Base-by-base conservation (phyloP, 53 echinoderm and acorn worm species). In the Paracentrotus lividus region DNA sequence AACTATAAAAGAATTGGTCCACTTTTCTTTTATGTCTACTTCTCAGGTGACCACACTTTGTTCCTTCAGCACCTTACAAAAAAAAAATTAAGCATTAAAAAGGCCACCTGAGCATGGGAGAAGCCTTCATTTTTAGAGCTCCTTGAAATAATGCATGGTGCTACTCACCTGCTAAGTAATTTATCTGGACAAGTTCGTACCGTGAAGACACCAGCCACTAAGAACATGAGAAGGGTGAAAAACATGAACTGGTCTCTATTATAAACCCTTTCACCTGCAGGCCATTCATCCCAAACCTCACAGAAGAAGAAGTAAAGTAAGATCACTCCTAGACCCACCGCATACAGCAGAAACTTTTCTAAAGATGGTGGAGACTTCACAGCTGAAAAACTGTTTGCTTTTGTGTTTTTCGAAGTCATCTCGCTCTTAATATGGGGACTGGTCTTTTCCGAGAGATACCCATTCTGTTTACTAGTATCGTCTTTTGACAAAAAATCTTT, bases 221-320 rank as follows among this genome's bases (percentile, higher is more conserved):
- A 89, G 56, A 96, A 94, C 92, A 97, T 86, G 34, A 97, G 68
- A 2, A 97, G 78, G 32, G 78, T 31, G 60, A 97, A 88, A 85
- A 97, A 97, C 86, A 95, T 55, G 59, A 97, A 96, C 31, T 94
- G 67, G 66, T 97, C 97, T 38, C 96, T 76, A 14, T 90, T 93
- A 55, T 97, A 97, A 36, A 75, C 36, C 81, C 95, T 85, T 72
- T 95, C 94, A 5, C 88, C 96, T 8, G 75, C 91, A 0, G 95
- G 95, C 88, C 93, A 97, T 52, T 88, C 69, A 20, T 95, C 93
- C 84, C 88, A 60, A 33, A 93, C 95, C 75, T 97, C 97, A 57
- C 96, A 97, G 72, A 95, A 15, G 58, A 93, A 97, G 92, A 96
- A 97, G 43, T 86, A 94, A 32, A 97, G 49, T 94, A 97, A 94